A percentile compares a stretch with the other conserved stretches of the same genome.
These are phyloP conservation scores for Cetonia aurata DNA, from an alignment of 2,888 invertebrate genomes.

Conservation along the genomic window DNA sequence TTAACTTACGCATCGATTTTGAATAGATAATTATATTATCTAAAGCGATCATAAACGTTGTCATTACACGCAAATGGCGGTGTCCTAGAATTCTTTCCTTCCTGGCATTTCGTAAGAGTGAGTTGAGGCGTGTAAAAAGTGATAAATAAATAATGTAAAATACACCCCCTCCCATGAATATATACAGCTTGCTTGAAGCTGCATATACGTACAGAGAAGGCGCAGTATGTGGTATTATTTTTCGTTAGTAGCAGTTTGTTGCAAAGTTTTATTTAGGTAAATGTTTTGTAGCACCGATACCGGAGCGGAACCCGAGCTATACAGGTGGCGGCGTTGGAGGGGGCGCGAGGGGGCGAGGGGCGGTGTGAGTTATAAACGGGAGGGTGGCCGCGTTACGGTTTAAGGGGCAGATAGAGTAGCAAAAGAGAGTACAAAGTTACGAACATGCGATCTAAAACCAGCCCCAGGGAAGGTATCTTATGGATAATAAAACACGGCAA, in stretches of 20 bases:
- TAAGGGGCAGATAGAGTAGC: conserved; percentile 18
- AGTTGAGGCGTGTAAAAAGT: conserved; percentile 6
- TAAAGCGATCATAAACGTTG: too few relatives aligned
- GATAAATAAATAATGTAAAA: conserved; percentile 32
- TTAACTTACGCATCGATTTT: too few relatives aligned
- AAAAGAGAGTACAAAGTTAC: conserved; percentile 29
- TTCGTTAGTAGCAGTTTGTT: conserved; percentile 33
- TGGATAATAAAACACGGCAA: conserved; percentile 52
- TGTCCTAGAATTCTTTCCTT: too few relatives aligned
- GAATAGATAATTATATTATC: too few relatives aligned
- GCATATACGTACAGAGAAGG: background rate
- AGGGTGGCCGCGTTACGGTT: conserved; percentile 21
- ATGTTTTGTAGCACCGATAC: conserved; percentile 15
- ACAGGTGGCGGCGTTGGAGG: background rate
- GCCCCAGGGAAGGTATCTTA: conserved; percentile 34
- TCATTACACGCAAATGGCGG: too few relatives aligned
- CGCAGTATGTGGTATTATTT: conserved; percentile 11
- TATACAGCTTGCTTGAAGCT: conserved; percentile 27
- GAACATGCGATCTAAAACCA: conserved; percentile 39
- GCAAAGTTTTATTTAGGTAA: conserved; percentile 36
- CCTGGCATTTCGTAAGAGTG: background rate
- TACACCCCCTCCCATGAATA: conserved; percentile 25
- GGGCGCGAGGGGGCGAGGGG: background rate
- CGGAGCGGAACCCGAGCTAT: background rate
- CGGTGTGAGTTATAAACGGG: conserved; percentile 5